Conservation (phyloP, 2,888 invertebrate species). For the Lepidonotus clava region DNA sequence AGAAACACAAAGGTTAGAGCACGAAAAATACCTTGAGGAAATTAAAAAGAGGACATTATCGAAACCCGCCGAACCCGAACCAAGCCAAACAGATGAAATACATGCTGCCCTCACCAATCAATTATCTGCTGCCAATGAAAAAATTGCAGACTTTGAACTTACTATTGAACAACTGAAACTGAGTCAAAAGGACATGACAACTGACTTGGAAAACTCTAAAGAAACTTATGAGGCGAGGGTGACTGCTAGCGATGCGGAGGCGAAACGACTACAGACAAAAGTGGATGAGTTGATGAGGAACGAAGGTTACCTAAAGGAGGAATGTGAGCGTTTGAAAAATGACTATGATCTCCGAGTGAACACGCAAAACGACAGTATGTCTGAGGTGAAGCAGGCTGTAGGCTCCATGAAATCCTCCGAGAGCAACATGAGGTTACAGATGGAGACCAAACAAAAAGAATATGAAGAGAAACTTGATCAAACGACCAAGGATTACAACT, state of each 20-base stretch:
- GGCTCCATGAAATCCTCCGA: neutral
- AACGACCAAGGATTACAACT: constrained; percentile 12
- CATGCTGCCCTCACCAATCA: neutral
- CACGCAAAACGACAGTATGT: neutral
- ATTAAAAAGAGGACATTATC: constrained; percentile 9
- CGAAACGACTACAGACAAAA: neutral
- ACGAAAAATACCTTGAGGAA: neutral
- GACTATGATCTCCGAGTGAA: constrained; percentile 26
- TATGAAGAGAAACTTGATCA: constrained; percentile 35
- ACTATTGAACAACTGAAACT: constrained; percentile 23
- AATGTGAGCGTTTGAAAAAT: constrained; percentile 36
- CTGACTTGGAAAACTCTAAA: constrained; percentile 21
- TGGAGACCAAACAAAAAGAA: neutral
- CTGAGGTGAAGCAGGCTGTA: neutral
- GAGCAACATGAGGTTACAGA: neutral
- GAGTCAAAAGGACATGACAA: neutral
- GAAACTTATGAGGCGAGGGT: neutral
- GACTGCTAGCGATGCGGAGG: neutral
- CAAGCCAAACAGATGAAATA: neutral
- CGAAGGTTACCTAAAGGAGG: constrained; percentile 11
- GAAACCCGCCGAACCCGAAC: neutral
- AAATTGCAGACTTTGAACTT: neutral
- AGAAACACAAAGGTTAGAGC: neutral
- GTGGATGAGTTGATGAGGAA: neutral
- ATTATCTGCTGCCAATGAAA: constrained; percentile 18